Base-by-base conservation (phyloP, 2,888 invertebrate genomes). In the Punctoribates punctum region DNA sequence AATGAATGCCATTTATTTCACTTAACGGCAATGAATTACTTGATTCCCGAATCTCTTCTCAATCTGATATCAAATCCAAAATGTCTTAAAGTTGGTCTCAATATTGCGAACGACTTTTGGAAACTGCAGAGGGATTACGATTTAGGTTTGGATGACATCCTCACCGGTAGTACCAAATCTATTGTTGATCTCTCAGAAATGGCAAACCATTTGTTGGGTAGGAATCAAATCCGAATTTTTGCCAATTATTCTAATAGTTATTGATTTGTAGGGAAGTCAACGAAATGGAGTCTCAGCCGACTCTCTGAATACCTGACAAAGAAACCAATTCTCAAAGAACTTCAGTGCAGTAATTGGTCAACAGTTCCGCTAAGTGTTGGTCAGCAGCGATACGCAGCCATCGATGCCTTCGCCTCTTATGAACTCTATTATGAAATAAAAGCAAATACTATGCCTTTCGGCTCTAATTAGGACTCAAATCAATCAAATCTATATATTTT, bases 321-420 rank as follows among this genome's bases (percentile, higher is more conserved):
- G 11, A n/a, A 60, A 60, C 20, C 23, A 3, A 60, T 60, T 11
- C 17, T 4, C 2, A 60, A 60, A 60, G 60, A 20, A 4, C 60
- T 20, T 3, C 15, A 3, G 20, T 23, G 17, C 4, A 23, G 20
- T 23, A 60, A 60, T 23, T 60, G 60, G 60, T 60, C 60, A 4
- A 60, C 2, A 13, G 20, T 20, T 17, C 60, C 60, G 8, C 25
- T 60, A 4, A 60, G 60, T 60, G 11, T 3, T 23, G 60, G 20
- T 5, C 60, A 60, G 25, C 15, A 20, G 20, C 2, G 20, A 6
- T 60, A 60, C 23, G 60, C 60, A 3, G 60, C 60, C 20, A 60
- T 60, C 60, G 60, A 60, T 25, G 60, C 60, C 60, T 60, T 20
- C 60, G 60, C 60, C 11, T 60, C 60, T 5, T 60, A 60, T 23